Evolutionary conservation across 1,140 invertebrate genomes (phyloP).

Genomic region (Luehdorfia chinensis): DNA sequence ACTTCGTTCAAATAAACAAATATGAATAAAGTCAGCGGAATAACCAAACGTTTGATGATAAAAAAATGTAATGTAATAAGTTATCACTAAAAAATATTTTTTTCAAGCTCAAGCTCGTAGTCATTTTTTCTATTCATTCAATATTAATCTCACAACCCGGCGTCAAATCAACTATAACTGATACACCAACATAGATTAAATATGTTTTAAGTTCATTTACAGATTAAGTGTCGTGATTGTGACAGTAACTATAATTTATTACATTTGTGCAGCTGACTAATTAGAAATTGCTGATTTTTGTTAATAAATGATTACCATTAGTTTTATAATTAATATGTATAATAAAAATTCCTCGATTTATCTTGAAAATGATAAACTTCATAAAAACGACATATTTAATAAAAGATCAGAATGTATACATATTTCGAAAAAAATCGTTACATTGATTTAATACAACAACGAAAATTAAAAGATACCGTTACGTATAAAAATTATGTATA

Average conservation of each 20-base stretch:
- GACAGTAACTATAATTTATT: conserved; percentile 20
- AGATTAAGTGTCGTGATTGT: conserved; percentile 25
- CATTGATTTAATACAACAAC: too few species aligned
- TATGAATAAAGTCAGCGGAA: too few species aligned
- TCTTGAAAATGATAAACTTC: neutral
- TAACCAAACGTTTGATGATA: too few species aligned
- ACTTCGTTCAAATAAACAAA: too few species aligned
- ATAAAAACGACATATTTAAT: neutral
- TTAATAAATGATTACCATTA: conserved; percentile 5
- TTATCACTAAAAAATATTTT: too few species aligned
- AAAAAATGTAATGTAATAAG: too few species aligned
- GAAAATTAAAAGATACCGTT: too few species aligned
- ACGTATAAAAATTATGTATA: conserved; percentile 46
- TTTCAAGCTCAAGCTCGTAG: too few species aligned
- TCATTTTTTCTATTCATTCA: conserved; percentile 36
- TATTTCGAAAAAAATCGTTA: too few species aligned
- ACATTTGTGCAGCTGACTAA: conserved; percentile 21
- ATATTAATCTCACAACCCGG: conserved; percentile 37
- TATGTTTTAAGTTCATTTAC: conserved; percentile 33
- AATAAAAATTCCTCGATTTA: neutral
- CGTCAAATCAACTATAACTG: conserved; percentile 27
- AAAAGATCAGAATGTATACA: too few species aligned
- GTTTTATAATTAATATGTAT: neutral
- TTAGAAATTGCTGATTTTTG: conserved; percentile 15
- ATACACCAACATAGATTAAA: conserved; percentile 40